Evolutionary conservation across 2,113 vertebrate genomes (phyloP).

Genomic region (Corvus moneduloides): DNA sequence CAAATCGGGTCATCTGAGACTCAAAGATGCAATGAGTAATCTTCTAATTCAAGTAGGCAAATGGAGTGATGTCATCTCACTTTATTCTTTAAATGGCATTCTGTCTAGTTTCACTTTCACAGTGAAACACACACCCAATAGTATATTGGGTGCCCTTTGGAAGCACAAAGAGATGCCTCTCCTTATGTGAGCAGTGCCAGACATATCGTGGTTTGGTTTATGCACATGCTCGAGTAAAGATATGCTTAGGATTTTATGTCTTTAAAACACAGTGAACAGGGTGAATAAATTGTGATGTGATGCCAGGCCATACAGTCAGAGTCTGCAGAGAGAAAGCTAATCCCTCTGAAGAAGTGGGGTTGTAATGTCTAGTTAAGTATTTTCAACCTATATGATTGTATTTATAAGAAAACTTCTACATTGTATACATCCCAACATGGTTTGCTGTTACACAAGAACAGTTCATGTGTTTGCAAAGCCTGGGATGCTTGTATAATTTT

Average conservation of each 20-base stretch:
- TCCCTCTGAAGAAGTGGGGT: neutral
- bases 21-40: constrained; percentile 39
- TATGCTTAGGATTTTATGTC: neutral
- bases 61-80: constrained; percentile 49
- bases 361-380: neutral
- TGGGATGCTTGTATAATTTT: neutral
- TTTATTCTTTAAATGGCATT: constrained; percentile 38
- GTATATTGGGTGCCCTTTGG: neutral
- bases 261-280: neutral
- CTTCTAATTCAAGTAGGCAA: constrained; percentile 47
- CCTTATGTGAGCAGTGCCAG: neutral
- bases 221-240: neutral
- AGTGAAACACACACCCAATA: neutral
- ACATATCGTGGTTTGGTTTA: neutral
- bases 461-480: neutral
- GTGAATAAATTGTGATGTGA: neutral
- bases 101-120: constrained; percentile 62
- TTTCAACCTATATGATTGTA: neutral
- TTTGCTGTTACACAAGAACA: neutral
- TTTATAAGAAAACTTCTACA: neutral
- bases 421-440: neutral
- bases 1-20: constrained; percentile 58
- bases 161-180: neutral
- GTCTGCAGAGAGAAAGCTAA: neutral
- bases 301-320: neutral